phyloP scores from a whole-genome alignment of 2,888 invertebrate species.

The Harpagoxenus sublaevis region DNA sequence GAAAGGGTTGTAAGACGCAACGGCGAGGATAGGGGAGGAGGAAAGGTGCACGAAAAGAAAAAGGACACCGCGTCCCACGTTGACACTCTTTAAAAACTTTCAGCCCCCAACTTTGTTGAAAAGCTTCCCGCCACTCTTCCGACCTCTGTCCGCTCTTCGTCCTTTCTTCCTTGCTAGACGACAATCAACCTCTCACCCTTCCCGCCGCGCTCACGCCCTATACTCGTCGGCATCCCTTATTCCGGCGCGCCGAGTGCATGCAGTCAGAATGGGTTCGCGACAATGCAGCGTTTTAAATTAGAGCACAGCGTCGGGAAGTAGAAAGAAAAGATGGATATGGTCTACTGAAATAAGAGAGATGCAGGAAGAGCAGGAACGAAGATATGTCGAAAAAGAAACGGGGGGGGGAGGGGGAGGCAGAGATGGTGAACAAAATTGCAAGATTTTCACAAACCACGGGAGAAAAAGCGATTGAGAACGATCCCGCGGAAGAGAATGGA shows the following conservation, averaged over 20 bases:
- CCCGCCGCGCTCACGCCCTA: neutral
- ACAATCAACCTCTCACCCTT: conserved; percentile 41
- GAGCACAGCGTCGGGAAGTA: conserved; percentile 61
- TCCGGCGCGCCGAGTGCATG: conserved; percentile 64
- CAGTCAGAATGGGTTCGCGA: conserved; percentile 67
- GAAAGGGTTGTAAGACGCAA: conserved; percentile 50
- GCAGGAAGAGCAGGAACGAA: neutral
- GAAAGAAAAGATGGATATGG: conserved; percentile 1
- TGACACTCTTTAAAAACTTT: conserved; percentile 83
- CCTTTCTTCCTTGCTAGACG: conserved; percentile 54
- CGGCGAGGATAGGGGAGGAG: conserved; percentile 43
- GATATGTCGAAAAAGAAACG: neutral
- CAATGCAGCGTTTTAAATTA: conserved; percentile 79
- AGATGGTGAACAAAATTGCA: conserved; percentile 69
- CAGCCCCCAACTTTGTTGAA: conserved; percentile 79
- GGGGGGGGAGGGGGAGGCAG: neutral
- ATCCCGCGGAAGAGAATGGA: conserved; percentile 55
- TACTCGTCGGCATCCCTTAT: conserved; percentile 62
- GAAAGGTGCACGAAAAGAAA: conserved; percentile 28
- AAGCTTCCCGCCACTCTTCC: conserved; percentile 70
- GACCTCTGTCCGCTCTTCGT: conserved; percentile 47
- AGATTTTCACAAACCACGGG: conserved; percentile 60
- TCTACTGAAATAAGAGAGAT: conserved; percentile 21
- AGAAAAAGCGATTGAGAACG: conserved; percentile 70
- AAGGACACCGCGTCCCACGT: conserved; percentile 70